These are phyloP conservation scores for Bryconaethiops microstoma DNA, from an alignment of 2,797 vertebrate genomes.

Conservation along the genomic window DNA sequence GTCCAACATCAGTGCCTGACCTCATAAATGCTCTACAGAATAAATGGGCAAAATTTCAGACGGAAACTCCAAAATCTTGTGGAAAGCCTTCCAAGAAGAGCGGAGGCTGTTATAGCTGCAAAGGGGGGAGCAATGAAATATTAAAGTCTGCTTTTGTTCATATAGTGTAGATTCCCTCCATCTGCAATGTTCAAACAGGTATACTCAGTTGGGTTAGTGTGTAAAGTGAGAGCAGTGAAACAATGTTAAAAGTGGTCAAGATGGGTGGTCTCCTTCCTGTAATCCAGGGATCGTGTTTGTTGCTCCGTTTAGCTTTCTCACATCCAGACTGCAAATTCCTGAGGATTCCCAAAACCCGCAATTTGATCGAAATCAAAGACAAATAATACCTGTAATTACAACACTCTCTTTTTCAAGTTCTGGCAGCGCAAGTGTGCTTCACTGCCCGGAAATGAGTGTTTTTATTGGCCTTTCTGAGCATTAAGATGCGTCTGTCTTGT, in stretches of 20 bases:
- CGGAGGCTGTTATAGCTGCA: too few species aligned
- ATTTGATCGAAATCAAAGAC: constrained; percentile 6
- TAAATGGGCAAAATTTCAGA: too few species aligned
- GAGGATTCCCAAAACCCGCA: background rate
- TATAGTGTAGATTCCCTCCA: too few species aligned
- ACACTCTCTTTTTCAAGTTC: constrained; percentile 4
- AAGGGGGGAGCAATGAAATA: too few species aligned
- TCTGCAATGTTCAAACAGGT: too few species aligned
- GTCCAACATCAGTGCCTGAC: too few species aligned
- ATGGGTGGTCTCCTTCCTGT: background rate
- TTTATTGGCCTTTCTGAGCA: background rate
- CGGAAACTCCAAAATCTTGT: too few species aligned
- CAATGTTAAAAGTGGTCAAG: too few species aligned
- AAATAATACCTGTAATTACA: constrained; percentile 30
- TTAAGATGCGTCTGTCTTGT: background rate
- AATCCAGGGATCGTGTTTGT: constrained; percentile 5
- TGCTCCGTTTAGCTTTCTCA: background rate
- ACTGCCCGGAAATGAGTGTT: background rate
- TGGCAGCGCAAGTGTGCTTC: background rate
- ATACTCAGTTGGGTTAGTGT: background rate
- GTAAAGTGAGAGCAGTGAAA: background rate
- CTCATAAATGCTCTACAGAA: too few species aligned
- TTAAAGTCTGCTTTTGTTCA: too few species aligned
- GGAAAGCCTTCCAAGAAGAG: too few species aligned
- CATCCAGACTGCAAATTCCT: background rate